Conservation (phyloP, 2,113 vertebrate species). For the Copsychus sechellarum region DNA sequence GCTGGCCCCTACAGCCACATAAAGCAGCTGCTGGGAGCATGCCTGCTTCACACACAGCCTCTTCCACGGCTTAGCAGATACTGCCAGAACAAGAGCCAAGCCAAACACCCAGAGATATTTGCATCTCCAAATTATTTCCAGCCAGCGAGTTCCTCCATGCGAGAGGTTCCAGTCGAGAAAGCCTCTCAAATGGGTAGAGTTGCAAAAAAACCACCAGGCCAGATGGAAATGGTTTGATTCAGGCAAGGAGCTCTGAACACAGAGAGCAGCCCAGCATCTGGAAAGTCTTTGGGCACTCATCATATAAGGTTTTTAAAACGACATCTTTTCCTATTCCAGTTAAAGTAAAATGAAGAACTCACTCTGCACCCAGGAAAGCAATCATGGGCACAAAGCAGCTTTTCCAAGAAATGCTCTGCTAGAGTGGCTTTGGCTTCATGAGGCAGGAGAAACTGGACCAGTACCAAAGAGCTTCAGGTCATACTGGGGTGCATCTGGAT, state of each 20-base stretch:
- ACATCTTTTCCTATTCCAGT: neutral
- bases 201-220: slow-evolving; percentile 43
- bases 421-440: neutral
- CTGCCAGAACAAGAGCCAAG: neutral
- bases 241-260: neutral
- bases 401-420: neutral
- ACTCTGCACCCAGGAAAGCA: neutral
- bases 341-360: neutral
- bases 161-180: slow-evolving; percentile 10
- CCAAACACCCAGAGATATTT: slow-evolving; percentile 31
- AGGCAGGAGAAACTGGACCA: neutral
- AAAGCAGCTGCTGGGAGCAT: neutral
- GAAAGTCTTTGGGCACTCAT: slow-evolving; percentile 36
- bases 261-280: slow-evolving; percentile 10
- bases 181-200: neutral
- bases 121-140: slow-evolving; percentile 36
- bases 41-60: neutral
- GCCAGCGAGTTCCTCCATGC: neutral
- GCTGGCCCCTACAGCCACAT: neutral
- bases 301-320: neutral
- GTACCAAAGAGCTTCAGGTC: neutral
- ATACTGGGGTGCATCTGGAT: neutral
- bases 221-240: slow-evolving; percentile 55
- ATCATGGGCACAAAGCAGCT: neutral
- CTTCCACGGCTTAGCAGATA: neutral